Base-by-base conservation (phyloP, 1,140 invertebrate genomes). In the Copidosoma floridanum region DNA sequence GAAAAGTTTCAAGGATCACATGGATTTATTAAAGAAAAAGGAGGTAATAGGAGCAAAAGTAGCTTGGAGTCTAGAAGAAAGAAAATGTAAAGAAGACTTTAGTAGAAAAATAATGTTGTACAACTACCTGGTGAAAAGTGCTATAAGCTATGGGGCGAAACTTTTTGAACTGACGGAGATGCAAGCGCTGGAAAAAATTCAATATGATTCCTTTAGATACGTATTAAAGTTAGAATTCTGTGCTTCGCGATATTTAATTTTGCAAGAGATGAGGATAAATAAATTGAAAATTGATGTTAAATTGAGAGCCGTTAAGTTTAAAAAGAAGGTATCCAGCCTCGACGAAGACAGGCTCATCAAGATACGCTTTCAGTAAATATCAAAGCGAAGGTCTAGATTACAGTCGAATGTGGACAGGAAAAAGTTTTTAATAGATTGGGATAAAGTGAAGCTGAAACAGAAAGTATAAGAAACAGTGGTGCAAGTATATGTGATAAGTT, bases 101-200 rank as follows among this genome's bases (percentile, higher is more conserved):
- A 37, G 14, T 7, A 37, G 32, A 37, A 37, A 14, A 14, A 37
- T 37, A 14, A 37, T 37, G 32, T 14, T 37, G 32, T 37, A 61
- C 16, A 18, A 41, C 1, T 60, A 56, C 20, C 16, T 64, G n/a
- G 52, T 64, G 10, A n/a, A 40, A 50, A 53, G 12, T 56, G n/a
- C n/a, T n/a, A n/a, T n/a, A n/a, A n/a, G n/a, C n/a, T n/a, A n/a
- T n/a, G n/a, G n/a, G n/a, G n/a, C n/a, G n/a, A n/a, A n/a, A n/a
- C n/a, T n/a, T n/a, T n/a, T n/a, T 50, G 2, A 52, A 66, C 41
- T 59, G 58, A 40, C 63, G 61, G 61, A 53, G 61, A 3, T 66
- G 61, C 60, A 29, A 44, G 27, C 53, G 57, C 37, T 53, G 37
- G 24, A 52, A 47, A 23, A 60, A 10, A 27, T 53, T 2, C n/a